Evolutionary conservation across 2,888 invertebrate species (phyloP), one percentile per base, ranked within the genome.

Genomic region (Euzetes globulus): DNA sequence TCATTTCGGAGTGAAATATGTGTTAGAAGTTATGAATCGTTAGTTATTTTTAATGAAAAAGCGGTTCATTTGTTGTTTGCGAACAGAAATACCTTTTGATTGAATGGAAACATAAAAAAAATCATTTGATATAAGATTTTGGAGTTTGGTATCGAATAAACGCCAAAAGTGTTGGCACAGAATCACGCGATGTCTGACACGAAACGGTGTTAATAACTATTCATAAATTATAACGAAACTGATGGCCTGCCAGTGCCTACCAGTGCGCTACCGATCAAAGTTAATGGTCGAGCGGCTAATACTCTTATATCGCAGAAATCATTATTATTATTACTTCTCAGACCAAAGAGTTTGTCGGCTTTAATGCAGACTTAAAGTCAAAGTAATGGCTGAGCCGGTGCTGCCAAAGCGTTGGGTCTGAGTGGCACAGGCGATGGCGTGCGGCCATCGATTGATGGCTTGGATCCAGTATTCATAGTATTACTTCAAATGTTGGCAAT

Each of bases 121-220:
- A 55, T 11, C 19, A 55, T 25, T 55, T 25, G 55, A 55, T 19
- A 25, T 55, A 55, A 19, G 19, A 55, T 19, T 25, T 25, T 55
- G 52, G 55, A 55, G 55, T 3, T 5, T 7, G 3, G 7, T 19
- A 25, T 25, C 4, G 4, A 25, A 19, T 55, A 25, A 55, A 55
- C 55, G 47, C 7, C 47, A 47, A 47, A 47, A 47, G 15, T 47
- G 17, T 47, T 47, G 13, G 11, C 47, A 9, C 15, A 17, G 25
- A 63, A 63, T 63, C 33, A 63, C 63, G 63, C 63, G 15, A 63
- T 63, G 37, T 63, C 9, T 63, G 63, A 63, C 63, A 63, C 63
- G 63, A 63, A 63, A 63, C 11, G 11, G 33, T 17, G 33, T 63
- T 63, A 63, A 63, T 63, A 63, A 63, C 63, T 63, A 29, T 37